Evolutionary conservation across 2,888 invertebrate genomes (phyloP), one percentile per base, ranked within the genome.

Genomic region (Orchesellides sinensis): DNA sequence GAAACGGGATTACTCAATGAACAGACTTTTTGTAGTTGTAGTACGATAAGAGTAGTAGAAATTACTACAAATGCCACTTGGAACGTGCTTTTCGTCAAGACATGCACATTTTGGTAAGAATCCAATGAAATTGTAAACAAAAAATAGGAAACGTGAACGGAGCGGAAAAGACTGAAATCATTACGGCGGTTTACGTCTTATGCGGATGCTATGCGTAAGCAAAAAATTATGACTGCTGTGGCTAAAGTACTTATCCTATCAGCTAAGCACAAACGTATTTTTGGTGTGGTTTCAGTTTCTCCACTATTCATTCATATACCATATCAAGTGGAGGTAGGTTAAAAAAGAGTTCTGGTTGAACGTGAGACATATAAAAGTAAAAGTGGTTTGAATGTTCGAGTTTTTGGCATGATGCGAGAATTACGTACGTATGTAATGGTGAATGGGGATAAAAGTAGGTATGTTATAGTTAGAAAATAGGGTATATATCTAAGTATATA

Each of bases 81-180:
- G n/a, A n/a, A n/a, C n/a, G n/a, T n/a, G n/a, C n/a, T n/a, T n/a
- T n/a, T n/a, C n/a, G n/a, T n/a, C n/a, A n/a, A 52, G 17, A 2
- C 52, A 52, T 52, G 10, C 40, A 65, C 40, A 65, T 65, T 47
- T 68, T 65, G 19, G 65, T 65, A 40, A 3, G 25, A 47, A 47
- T 49, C 49, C 66, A 68, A 68, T 68, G 49, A 68, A 68, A 47
- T 68, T 68, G 49, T 68, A 47, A 47, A 49, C 17, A 68, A 68
- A 66, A 49, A 68, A 65, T 29, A 35, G 61, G 19, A 8, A 65
- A 2, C 5, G 5, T 23, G 21, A 54, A 23, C 54, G 17, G 17
- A 17, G 12, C 10, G 49, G 17, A 23, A 56, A 56, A 19, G 8
- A 12, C 12, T 12, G 35, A 35, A 35, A 12, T 35, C 66, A 66